phyloP scores from a whole-genome alignment of 2,113 vertebrate species.

The Engystomops pustulosus region DNA sequence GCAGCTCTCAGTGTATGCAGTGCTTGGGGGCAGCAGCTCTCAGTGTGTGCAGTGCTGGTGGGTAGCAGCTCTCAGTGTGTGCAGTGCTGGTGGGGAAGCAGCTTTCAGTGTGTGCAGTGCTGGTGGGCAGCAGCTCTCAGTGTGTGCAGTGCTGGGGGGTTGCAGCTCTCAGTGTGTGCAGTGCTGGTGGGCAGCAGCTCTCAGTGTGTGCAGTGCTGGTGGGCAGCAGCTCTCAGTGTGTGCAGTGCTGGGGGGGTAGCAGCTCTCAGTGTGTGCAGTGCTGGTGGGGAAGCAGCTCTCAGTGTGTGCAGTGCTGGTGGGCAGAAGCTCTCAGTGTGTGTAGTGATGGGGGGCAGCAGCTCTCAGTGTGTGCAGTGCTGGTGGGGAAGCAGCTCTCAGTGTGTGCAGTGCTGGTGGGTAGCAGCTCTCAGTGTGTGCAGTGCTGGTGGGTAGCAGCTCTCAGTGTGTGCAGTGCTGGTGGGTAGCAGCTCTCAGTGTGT shows the following conservation, averaged over 20 bases:
- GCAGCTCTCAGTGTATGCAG: constrained; percentile 63
- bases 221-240: constrained; percentile 63
- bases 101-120: constrained; percentile 65
- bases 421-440: constrained; percentile 63
- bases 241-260: no score
- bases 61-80: no score
- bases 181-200: constrained; percentile 65
- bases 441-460: constrained; percentile 65
- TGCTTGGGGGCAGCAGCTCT: constrained; percentile 65
- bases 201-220: constrained; percentile 64
- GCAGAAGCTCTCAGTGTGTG: constrained; percentile 63
- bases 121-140: constrained; percentile 63
- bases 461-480: constrained; percentile 63
- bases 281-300: constrained; percentile 66
- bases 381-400: constrained; percentile 67
- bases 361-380: constrained; percentile 63
- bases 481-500: constrained; percentile 63
- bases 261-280: no score
- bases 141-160: constrained; percentile 64
- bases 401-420: constrained; percentile 63
- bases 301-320: constrained; percentile 63
- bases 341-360: constrained; percentile 65
- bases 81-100: constrained; percentile 66
- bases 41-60: constrained; percentile 62
- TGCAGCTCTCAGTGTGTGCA: constrained; percentile 63